Conservation (phyloP, 2,888 invertebrate species). For the Chromoteleia sp. region DNA sequence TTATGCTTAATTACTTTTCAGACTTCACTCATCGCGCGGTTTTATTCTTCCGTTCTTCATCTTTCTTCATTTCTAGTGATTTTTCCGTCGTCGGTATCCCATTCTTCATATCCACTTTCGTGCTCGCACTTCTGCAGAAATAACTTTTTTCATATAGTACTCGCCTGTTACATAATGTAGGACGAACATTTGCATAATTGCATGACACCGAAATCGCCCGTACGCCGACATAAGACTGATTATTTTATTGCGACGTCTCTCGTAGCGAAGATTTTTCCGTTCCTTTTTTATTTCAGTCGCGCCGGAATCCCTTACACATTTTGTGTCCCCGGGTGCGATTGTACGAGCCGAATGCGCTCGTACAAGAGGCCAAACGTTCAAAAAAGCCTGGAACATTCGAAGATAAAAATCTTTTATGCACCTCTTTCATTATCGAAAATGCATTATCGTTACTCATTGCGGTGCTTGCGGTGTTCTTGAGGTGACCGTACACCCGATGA, state of each 20-base stretch:
- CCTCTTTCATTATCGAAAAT: slow-evolving; percentile 59
- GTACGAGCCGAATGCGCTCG: slow-evolving; percentile 17
- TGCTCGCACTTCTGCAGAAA: slow-evolving; percentile 1
- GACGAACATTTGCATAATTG: slow-evolving; percentile 42
- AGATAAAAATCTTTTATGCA: slow-evolving; percentile 59
- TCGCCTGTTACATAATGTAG: slow-evolving; percentile 40
- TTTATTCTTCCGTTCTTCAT: slow-evolving; percentile 20
- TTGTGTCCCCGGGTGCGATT: slow-evolving; percentile 21
- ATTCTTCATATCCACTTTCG: slow-evolving; percentile 16
- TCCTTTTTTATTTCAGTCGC: slow-evolving; percentile 9
- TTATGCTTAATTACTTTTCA: slow-evolving; percentile 33
- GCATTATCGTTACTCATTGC: slow-evolving; percentile 59
- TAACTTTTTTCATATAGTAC: slow-evolving; percentile 30
- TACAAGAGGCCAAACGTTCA: slow-evolving; percentile 39
- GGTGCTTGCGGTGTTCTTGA: slow-evolving; percentile 46
- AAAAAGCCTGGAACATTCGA: slow-evolving; percentile 29
- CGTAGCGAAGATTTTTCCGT: slow-evolving; percentile 9
- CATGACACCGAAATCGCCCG: slow-evolving; percentile 28
- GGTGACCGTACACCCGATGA: slow-evolving; percentile 67
- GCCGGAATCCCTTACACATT: slow-evolving; percentile 20
- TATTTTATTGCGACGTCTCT: slow-evolving; percentile 35
- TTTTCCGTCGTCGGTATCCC: slow-evolving; percentile 9
- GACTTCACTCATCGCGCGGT: slow-evolving; percentile 3
- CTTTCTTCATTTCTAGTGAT: slow-evolving; percentile 31
- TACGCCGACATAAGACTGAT: slow-evolving; percentile 41